Evolutionary conservation across 2,888 invertebrate species (phyloP), one percentile per base, ranked within the genome.

Genomic region (Drosophila affinis): DNA sequence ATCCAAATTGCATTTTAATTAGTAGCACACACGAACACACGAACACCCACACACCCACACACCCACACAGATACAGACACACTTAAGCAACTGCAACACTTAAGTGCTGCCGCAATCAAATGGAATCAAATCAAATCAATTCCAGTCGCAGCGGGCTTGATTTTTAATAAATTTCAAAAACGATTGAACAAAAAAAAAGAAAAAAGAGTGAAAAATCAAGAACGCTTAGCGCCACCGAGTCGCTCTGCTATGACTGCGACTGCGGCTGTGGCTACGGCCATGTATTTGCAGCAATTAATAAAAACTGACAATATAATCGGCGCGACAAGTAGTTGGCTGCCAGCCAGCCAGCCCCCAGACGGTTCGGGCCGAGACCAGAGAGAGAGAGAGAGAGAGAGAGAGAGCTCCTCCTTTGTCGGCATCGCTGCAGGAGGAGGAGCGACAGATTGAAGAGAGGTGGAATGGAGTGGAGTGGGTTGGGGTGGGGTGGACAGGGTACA

Each of bases 221-320:
- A 63, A 69, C 64, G 73, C 76, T 78, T 72, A 87, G 89, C 87
- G 89, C 88, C 89, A 88, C 48, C 73, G 56, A 60, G 53, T 55
- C 58, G 64, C 7, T 9, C 29, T 29, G 29, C 65, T 57, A 44
- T 56, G 54, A 27, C 47, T 48, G 29, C 9, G 59, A 29, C 29
- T 29, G 67, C n/a, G 47, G 24, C 47, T 44, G 14, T 24, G 24
- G 7, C 34, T 34, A 57, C 74, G 77, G 52, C 69, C 73, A 74
- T 72, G 77, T 86, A 89, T 86, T 86, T 82, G 85, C 85, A 85
- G 89, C 88, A 90, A 91, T 90, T 91, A 91, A 90, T 90, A 90
- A 90, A 87, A 86, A 82, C 89, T 91, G 90, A 90, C 90, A 90
- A 91, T 90, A 83, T 91, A 90, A 90, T 90, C 89, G 85, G 79